These are phyloP conservation scores for Pseudomyrmex pallidus DNA, from an alignment of 1,140 invertebrate species.

Conservation along the genomic window DNA sequence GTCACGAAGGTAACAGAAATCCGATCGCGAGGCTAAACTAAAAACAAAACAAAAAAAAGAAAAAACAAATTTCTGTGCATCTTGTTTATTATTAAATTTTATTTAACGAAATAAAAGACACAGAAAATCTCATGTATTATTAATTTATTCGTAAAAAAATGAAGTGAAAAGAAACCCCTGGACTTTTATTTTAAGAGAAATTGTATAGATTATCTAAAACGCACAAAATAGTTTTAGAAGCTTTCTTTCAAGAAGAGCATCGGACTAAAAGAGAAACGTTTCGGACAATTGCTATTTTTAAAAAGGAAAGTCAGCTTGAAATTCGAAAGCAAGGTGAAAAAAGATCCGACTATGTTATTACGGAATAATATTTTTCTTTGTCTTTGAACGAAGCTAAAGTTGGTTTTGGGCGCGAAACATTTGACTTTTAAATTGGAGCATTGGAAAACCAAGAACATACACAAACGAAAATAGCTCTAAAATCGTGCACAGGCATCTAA, in stretches of 20 bases:
- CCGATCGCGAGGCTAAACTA: constrained; percentile 21
- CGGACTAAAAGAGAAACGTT: too few relatives aligned
- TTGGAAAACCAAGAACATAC: constrained; percentile 38
- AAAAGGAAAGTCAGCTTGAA: constrained; percentile 4
- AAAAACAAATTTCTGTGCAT: constrained; percentile 8
- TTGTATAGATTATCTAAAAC: too few relatives aligned
- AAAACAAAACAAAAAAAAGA: neutral
- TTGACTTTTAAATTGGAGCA: constrained; percentile 57
- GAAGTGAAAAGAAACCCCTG: neutral
- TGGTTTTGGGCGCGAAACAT: constrained; percentile 28
- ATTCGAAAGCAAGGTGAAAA: neutral
- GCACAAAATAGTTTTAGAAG: neutral
- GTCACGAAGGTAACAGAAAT: constrained; percentile 49
- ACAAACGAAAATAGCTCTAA: constrained; percentile 46
- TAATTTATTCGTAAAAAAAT: neutral
- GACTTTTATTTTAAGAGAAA: too few relatives aligned
- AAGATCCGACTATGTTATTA: constrained; percentile 12
- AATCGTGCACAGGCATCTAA: constrained; percentile 42
- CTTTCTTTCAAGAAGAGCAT: neutral
- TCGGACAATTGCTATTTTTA: neutral
- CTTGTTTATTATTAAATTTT: neutral
- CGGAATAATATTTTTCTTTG: constrained; percentile 32
- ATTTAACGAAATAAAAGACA: neutral
- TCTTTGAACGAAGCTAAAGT: neutral
- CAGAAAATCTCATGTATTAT: too few relatives aligned